phyloP scores from a whole-genome alignment of 2,888 invertebrate species.

The Acholoe squamosa region DNA sequence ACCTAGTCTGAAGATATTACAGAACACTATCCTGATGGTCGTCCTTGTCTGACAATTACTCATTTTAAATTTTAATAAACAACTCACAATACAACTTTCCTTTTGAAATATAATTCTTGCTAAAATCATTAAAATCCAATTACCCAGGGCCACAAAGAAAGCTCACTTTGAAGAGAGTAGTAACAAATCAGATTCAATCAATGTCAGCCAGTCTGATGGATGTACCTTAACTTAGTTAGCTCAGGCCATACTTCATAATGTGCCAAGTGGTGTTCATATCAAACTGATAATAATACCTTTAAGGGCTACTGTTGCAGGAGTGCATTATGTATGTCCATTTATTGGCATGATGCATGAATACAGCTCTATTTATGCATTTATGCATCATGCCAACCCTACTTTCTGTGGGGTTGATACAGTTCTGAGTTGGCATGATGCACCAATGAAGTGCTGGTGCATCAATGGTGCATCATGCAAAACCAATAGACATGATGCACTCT shows the following conservation, averaged over 20 bases:
- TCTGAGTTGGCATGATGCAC: no score
- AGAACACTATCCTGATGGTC: no score
- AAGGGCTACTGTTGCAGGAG: no score
- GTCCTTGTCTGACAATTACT: neutral
- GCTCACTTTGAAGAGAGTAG: neutral
- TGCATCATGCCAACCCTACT: no score
- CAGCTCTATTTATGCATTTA: no score
- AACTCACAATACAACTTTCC: neutral
- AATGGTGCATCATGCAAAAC: no score
- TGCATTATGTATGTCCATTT: no score
- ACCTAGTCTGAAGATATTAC: no score
- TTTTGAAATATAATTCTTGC: neutral
- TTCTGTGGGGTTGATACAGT: no score
- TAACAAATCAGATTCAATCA: neutral
- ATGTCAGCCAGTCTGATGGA: neutral
- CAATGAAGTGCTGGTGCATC: no score
- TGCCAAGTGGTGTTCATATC: conserved; percentile 31
- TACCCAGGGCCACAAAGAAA: neutral
- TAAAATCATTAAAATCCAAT: conserved; percentile 21
- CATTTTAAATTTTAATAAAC: neutral
- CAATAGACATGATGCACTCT: neutral
- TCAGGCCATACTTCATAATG: neutral
- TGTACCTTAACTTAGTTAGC: conserved; percentile 34
- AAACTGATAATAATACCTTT: neutral
- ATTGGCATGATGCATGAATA: no score